Evolutionary conservation across 1,140 invertebrate genomes (phyloP), one percentile per base, ranked within the genome.

Genomic region (Daktulosphaira vitifoliae): DNA sequence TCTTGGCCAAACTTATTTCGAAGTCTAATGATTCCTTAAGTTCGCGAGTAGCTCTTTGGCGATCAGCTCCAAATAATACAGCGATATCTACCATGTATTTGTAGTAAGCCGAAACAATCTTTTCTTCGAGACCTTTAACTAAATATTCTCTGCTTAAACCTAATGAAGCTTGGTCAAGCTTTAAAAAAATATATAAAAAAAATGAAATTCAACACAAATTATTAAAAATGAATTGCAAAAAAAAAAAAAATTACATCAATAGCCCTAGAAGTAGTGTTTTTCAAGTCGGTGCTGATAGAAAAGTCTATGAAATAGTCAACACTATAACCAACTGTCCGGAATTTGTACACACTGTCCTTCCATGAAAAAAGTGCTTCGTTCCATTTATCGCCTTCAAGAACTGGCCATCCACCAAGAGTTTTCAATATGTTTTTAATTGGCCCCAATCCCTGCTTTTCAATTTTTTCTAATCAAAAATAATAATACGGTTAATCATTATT

Each of bases 1-100:
- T 92, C 89, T 95, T 94, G n/a, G 92, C 92, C 39, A 99, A 78
- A 68, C 85, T 80, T 15, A 92, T 92, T 80, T 99, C 95, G 71
- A 98, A 97, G 16, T 88, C 77, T 1, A 98, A 78, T 0, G 92
- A 90, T 52, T 90, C 85, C 20, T 79, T 81, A 42, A 98, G 79
- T 71, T 96, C 89, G 7, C 77, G 74, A 64, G 79, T 74, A 1
- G 92, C 92, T n/a, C 73, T 73, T 0, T 76, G 72, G 66, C 77
- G 81, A 20, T 94, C 77, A 4, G 91, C 89, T 15, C 95, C 95
- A 37, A 98, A 81, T 2, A 95, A 78, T 0, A 86, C 81, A 1
- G 95, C 89, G 51, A 96, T 86, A 68, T 92, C 88, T 0, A 91
- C 85, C 86, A 89, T 88, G 71, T 90, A 92, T 1, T 83, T 81